Evolutionary conservation across 2,888 invertebrate species (phyloP), one percentile per base, ranked within the genome.

Genomic region (Magallana nippona): DNA sequence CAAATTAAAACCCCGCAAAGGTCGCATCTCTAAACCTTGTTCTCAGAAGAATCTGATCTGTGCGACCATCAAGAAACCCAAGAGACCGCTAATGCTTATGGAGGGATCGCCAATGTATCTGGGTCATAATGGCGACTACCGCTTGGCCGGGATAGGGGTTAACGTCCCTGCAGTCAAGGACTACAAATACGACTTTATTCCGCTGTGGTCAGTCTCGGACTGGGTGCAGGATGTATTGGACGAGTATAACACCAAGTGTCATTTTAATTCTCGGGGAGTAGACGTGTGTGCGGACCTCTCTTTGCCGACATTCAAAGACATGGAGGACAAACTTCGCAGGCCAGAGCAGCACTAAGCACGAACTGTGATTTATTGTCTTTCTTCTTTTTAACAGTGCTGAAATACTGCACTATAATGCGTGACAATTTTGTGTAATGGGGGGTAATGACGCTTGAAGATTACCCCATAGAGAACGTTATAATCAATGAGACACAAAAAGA

Each of bases 41-140:
- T 84, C 85, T 27, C 82, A 85, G 19, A 84, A 84, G 8, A 85
- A 84, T 55, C 86, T 86, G 19, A 85, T 90, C 56, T 90, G 90
- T 58, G 83, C 88, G 10, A 86, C 82, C 78, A 56, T 89, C 13
- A 88, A 85, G 57, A 81, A 81, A 3, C 80, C 71, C 3, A 79
- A 84, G 17, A 81, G 83, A 1, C 56, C 82, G 15, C 55, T 79
- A 17, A 78, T 85, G 60, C 77, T 85, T 27, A 44, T 87, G 3
- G 83, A 88, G 13, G 90, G 90, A 11, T 87, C 88, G 10, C 90
- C 90, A 1, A 81, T 89, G 57, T 89, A 87, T 19, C 58, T 90
- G 15, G 84, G 88, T 8, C 87, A 90, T 79, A 87, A 88, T 79
- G 88, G 88, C 22, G 79, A 87, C 10, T 87, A 88, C 83, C 86